These are phyloP conservation scores for Sebastes hubbsi DNA, from an alignment of 2,797 vertebrate genomes.

Conservation along the genomic window DNA sequence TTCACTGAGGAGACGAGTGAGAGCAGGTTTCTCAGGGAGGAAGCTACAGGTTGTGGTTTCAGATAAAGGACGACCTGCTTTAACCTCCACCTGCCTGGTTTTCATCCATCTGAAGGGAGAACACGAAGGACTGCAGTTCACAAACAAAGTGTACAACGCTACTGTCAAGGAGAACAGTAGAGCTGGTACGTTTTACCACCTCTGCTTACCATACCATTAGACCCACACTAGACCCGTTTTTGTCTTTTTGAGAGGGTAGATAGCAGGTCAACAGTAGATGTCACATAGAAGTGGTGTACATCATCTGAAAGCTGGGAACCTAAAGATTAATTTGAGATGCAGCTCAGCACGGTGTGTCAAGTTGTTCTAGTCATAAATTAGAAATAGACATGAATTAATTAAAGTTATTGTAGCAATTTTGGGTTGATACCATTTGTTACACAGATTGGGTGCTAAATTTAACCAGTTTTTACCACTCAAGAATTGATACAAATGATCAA, in stretches of 20 bases:
- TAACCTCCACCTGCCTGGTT: constrained; percentile 85
- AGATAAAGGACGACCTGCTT: constrained; percentile 84
- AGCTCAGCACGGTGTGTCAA: too few relatives aligned
- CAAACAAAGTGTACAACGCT: constrained; percentile 81
- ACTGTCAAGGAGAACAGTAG: constrained; percentile 86
- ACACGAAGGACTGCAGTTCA: constrained; percentile 84
- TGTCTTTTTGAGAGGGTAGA: too few relatives aligned
- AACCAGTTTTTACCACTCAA: too few relatives aligned
- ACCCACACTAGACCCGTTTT: neutral
- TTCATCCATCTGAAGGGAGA: constrained; percentile 84
- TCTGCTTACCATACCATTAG: neutral
- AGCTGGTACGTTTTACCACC: constrained; percentile 77
- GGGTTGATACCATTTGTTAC: too few relatives aligned
- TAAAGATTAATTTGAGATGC: rapidly evolving
- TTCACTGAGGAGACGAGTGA: constrained; percentile 76
- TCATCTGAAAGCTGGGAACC: too few relatives aligned
- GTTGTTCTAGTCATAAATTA: too few relatives aligned
- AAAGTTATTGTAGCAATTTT: too few relatives aligned
- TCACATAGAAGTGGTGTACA: too few relatives aligned
- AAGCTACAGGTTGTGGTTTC: constrained; percentile 82
- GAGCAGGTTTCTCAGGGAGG: constrained; percentile 75
- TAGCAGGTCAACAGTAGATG: too few relatives aligned
- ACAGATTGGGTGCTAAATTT: too few relatives aligned
- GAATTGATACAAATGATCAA: too few relatives aligned
- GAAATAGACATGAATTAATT: too few relatives aligned